Conservation (phyloP, 30 jellyfish, hydroid and myxozoan genomes). For the Aurelia aurita region DNA sequence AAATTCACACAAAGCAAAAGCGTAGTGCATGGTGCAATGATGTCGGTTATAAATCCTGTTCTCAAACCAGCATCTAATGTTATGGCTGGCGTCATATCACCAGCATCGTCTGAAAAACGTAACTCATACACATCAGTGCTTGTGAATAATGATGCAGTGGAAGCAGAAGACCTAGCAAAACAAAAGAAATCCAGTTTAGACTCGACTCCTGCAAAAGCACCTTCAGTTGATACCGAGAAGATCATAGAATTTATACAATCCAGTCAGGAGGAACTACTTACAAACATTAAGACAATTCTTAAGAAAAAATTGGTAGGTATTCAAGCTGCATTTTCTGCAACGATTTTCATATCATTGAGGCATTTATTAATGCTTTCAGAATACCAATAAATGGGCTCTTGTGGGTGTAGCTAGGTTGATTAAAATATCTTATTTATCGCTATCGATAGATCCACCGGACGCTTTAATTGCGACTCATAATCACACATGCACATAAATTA, state of each 20-base stretch:
- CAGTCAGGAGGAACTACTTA: constrained; percentile 42
- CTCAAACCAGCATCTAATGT: constrained; percentile 36
- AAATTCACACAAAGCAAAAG: not conserved
- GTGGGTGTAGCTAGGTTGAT: no score
- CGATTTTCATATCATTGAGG: not conserved
- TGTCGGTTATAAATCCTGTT: constrained; percentile 41
- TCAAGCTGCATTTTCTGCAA: not conserved
- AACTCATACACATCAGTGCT: constrained; percentile 28
- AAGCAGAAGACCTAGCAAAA: not conserved
- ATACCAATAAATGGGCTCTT: no score
- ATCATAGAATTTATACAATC: constrained; percentile 40
- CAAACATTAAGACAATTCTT: constrained; percentile 24
- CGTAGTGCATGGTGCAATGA: constrained; percentile 42
- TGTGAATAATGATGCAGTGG: constrained; percentile 37
- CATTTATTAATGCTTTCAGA: no score
- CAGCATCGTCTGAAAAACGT: constrained; percentile 10
- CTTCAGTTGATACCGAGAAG: constrained; percentile 29
- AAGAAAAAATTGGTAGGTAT: constrained; percentile 48
- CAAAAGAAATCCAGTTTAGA: not conserved
- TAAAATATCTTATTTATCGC: no score
- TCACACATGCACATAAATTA: no score
- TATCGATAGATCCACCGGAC: no score
- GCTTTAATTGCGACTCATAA: no score
- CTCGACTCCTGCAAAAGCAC: not conserved
- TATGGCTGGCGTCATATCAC: constrained; percentile 27